Evolutionary conservation across 2,888 invertebrate genomes (phyloP).

Genomic region (Synanthedon andrenaeformis): DNA sequence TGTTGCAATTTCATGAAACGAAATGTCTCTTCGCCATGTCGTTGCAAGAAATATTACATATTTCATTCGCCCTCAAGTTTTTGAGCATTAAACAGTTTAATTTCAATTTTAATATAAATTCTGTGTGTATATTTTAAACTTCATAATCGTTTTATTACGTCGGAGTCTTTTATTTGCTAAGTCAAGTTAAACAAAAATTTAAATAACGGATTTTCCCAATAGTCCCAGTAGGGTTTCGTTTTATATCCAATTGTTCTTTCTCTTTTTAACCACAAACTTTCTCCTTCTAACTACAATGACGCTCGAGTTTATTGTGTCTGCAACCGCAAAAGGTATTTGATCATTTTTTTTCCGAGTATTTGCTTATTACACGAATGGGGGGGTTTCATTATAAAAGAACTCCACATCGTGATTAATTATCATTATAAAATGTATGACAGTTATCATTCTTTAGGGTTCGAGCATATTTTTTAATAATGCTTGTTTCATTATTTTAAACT

Average conservation of each 20-base stretch:
- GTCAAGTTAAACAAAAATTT: not conserved
- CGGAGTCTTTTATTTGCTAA: not conserved
- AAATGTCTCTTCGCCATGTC: too few species aligned
- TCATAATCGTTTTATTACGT: not conserved
- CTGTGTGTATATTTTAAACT: not conserved
- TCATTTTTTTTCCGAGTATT: conserved; percentile 22
- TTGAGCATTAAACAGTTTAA: too few species aligned
- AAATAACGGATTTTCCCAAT: not conserved
- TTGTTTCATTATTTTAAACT: too few species aligned
- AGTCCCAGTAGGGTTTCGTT: not conserved
- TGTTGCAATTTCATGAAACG: too few species aligned
- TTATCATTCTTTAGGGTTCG: too few species aligned
- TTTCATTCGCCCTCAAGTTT: too few species aligned
- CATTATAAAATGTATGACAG: too few species aligned
- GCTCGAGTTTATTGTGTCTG: conserved; percentile 27
- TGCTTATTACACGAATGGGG: conserved; percentile 29
- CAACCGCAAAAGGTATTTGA: conserved; percentile 27
- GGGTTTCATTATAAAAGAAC: conserved; percentile 28
- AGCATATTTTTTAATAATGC: too few species aligned
- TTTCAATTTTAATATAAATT: too few species aligned
- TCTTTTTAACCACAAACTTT: not conserved
- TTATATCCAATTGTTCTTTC: not conserved
- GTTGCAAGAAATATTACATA: too few species aligned
- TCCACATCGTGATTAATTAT: not conserved
- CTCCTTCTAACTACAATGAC: conserved; percentile 18